These are phyloP conservation scores for Nanorana parkeri DNA, from an alignment of 2,113 vertebrate species.

Conservation along the genomic window DNA sequence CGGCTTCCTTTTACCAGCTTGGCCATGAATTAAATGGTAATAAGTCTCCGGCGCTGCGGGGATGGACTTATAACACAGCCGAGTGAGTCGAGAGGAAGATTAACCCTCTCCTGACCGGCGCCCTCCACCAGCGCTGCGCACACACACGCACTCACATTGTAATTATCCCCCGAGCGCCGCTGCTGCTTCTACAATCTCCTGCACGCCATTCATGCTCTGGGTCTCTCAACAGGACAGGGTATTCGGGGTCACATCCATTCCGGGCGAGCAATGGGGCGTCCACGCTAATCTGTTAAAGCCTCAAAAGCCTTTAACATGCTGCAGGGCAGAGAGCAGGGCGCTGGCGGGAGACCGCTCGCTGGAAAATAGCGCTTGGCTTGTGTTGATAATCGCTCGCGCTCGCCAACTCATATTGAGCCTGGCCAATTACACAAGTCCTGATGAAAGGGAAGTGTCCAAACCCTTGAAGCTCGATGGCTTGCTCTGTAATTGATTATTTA, in stretches of 20 bases:
- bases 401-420: no score
- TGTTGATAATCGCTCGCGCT: neutral
- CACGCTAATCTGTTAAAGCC: conserved; percentile 12
- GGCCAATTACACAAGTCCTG: no score
- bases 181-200: conserved; percentile 41
- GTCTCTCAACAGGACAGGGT: conserved; percentile 6
- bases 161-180: neutral
- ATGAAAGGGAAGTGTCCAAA: no score
- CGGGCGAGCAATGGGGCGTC: conserved; percentile 10
- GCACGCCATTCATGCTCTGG: conserved; percentile 18
- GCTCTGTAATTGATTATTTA: no score
- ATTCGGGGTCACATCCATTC: conserved; percentile 27
- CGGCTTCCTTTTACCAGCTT: neutral
- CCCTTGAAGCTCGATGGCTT: no score
- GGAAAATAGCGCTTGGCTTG: neutral
- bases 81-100: neutral
- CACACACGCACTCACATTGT: conserved; percentile 9
- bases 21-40: neutral
- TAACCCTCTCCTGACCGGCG: conserved; percentile 2
- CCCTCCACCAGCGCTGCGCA: neutral
- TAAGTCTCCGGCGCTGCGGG: neutral
- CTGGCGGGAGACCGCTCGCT: neutral
- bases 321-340: neutral
- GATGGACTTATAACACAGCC: neutral
- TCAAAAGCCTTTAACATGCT: neutral